Evolutionary conservation across 2,113 vertebrate species (phyloP).

Genomic region (Carettochelys insculpta): DNA sequence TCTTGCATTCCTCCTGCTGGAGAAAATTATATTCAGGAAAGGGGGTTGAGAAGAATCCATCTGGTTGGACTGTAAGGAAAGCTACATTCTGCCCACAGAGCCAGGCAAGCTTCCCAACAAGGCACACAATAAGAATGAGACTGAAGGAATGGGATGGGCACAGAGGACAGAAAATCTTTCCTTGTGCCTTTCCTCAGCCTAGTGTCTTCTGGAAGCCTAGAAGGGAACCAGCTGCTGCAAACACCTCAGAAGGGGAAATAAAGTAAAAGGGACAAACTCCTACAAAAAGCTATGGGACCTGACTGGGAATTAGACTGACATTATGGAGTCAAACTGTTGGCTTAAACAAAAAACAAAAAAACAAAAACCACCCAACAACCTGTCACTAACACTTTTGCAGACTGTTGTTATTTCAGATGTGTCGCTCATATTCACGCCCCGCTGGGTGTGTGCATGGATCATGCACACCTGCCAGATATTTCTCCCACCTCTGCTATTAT

Average conservation of each 20-base stretch:
- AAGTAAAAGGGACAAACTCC: background rate
- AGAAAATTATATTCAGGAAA: background rate
- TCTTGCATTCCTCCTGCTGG: background rate
- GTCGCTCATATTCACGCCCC: too few species aligned
- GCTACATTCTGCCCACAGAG: accelerated
- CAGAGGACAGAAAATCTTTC: accelerated
- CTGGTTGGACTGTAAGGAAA: background rate
- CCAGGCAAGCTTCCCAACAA: background rate
- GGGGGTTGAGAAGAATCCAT: background rate
- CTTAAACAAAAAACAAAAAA: background rate
- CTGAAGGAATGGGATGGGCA: too few species aligned
- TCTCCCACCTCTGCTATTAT: too few species aligned
- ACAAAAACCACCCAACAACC: too few species aligned
- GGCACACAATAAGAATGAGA: too few species aligned
- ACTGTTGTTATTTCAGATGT: too few species aligned
- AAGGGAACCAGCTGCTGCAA: too few species aligned
- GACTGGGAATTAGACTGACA: background rate
- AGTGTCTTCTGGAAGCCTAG: background rate
- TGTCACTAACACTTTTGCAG: too few species aligned
- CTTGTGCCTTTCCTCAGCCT: background rate
- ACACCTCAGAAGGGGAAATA: background rate
- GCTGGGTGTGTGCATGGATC: too few species aligned
- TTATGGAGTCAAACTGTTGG: background rate
- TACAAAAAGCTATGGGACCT: background rate
- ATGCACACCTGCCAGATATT: too few species aligned